A percentile compares a stretch with the other conserved stretches of the same genome.
Conservation (phyloP, 2,797 vertebrate species). For the Gymnocypris eckloni region DNA sequence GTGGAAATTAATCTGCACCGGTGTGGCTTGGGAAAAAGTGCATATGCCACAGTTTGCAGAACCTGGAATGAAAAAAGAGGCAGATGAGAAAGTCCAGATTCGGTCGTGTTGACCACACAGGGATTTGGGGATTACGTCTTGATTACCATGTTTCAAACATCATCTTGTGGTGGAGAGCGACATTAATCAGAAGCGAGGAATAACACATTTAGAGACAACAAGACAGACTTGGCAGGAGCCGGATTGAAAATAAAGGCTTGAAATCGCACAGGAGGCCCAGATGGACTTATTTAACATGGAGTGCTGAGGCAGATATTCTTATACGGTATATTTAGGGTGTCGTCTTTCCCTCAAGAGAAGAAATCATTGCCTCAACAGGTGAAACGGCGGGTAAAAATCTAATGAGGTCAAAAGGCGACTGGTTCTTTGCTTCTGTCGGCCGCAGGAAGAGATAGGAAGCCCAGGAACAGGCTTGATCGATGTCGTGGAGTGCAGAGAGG, state of each 20-base stretch:
- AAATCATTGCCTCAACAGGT: constrained; percentile 6
- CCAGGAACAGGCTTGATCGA: constrained; percentile 86
- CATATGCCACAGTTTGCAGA: constrained; percentile 63
- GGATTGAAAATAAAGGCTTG: too few species aligned
- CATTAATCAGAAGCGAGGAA: constrained; percentile 63
- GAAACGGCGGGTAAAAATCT: constrained; percentile 71
- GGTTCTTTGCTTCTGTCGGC: constrained; percentile 66
- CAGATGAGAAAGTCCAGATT: constrained; percentile 64
- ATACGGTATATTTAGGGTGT: constrained; percentile 11
- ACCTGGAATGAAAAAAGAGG: constrained; percentile 56
- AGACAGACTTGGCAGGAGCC: too few species aligned
- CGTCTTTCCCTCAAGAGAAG: background rate
- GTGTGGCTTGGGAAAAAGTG: constrained; percentile 63
- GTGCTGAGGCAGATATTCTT: constrained; percentile 35
- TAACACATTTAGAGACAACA: constrained; percentile 43
- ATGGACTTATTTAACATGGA: constrained; percentile 13
- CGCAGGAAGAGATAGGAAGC: constrained; percentile 93
- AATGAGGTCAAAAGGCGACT: constrained; percentile 68
- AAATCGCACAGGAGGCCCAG: constrained; percentile 24
- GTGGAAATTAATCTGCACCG: constrained; percentile 66
- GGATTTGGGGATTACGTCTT: constrained; percentile 71
- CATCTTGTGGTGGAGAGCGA: constrained; percentile 63
- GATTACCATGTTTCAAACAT: constrained; percentile 79
- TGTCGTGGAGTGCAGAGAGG: constrained; percentile 84
- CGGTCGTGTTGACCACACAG: constrained; percentile 69